phyloP scores from a whole-genome alignment of 2,888 invertebrate species.

The Hydraecia micacea region DNA sequence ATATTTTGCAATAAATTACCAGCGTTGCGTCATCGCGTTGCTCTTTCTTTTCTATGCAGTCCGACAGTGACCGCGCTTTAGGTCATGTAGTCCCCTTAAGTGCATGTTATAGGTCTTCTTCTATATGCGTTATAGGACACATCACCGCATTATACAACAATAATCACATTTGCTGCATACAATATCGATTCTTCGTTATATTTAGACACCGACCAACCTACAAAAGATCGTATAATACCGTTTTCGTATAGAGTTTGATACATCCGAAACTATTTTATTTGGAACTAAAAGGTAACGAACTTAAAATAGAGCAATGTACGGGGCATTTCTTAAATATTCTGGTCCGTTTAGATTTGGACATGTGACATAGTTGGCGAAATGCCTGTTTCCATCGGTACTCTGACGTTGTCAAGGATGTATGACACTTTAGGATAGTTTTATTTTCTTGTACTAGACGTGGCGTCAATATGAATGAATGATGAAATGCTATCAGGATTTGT shows the following conservation, averaged over 20 bases:
- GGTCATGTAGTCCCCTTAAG: no score
- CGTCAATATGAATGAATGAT: background rate
- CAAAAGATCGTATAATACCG: background rate
- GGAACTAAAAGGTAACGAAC: slow-evolving; percentile 42
- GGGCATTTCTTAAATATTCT: slow-evolving; percentile 39
- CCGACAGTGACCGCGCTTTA: no score
- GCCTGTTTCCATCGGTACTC: slow-evolving; percentile 38
- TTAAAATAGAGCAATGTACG: slow-evolving; percentile 58
- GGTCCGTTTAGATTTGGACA: slow-evolving; percentile 40
- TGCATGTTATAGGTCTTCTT: slow-evolving; percentile 44
- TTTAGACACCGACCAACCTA: background rate
- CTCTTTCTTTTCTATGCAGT: no score
- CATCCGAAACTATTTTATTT: background rate
- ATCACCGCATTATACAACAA: slow-evolving; percentile 6
- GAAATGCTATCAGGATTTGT: background rate
- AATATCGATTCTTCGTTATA: slow-evolving; percentile 32
- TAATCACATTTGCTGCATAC: slow-evolving; percentile 46
- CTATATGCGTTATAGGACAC: background rate
- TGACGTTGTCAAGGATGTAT: slow-evolving; percentile 20
- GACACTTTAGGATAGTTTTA: no score
- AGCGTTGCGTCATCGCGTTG: no score
- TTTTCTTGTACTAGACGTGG: background rate
- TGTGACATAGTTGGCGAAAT: slow-evolving; percentile 60
- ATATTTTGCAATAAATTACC: no score
- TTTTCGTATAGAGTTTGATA: slow-evolving; percentile 18